Conservation (phyloP, 2,797 vertebrate genomes). For the Centroberyx gerrardi region DNA sequence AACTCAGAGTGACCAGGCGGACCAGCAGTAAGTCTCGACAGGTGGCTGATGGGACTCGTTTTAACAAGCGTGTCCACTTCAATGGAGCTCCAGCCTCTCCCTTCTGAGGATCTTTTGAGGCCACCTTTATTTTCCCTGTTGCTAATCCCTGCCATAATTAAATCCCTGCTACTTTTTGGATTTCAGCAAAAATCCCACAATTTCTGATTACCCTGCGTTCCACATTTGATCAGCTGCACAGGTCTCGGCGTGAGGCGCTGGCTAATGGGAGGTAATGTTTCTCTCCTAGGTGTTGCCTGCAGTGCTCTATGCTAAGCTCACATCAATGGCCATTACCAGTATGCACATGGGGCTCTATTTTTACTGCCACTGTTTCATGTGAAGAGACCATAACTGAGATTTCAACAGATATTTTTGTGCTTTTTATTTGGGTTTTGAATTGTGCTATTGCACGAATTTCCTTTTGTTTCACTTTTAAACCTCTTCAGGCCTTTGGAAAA, state of each 20-base stretch:
- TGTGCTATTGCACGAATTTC: background rate
- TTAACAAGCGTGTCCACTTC: too few relatives aligned
- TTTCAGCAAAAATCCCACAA: background rate
- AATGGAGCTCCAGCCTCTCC: too few relatives aligned
- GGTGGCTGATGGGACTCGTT: too few relatives aligned
- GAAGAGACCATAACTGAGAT: background rate
- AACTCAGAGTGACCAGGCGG: too few relatives aligned
- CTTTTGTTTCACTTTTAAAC: too few relatives aligned
- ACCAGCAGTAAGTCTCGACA: too few relatives aligned
- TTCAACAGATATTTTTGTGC: background rate
- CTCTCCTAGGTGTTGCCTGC: slow-evolving; percentile 52
- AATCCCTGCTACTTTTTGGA: background rate
- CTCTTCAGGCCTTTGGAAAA: too few relatives aligned
- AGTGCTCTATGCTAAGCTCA: slow-evolving; percentile 62
- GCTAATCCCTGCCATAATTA: background rate
- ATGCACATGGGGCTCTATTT: background rate
- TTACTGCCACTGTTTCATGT: background rate
- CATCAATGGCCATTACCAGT: slow-evolving; percentile 60
- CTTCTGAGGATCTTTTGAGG: too few relatives aligned
- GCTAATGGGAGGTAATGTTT: slow-evolving; percentile 3
- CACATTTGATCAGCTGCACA: background rate
- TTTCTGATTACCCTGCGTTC: background rate
- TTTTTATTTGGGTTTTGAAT: background rate
- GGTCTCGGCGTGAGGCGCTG: background rate
- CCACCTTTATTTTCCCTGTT: background rate